Percentiles rank a stretch among this genome's conserved stretches.
Conservation (phyloP, 2,113 vertebrate species). For the Philantomba maxwellii region DNA sequence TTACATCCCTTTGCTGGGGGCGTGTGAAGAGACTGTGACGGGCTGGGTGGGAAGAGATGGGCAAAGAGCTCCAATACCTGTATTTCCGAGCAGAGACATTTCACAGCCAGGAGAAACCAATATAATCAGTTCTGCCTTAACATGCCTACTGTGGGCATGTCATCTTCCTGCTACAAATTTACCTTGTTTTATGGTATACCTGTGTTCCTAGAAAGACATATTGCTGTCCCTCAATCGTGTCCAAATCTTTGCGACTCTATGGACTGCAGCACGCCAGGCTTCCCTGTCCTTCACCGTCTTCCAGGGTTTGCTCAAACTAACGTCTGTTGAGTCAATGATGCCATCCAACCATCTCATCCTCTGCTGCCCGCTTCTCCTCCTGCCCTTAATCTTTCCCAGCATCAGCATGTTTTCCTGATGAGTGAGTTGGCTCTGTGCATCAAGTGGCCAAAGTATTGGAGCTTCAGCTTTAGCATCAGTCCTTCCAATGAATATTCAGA, state of each 20-base stretch:
- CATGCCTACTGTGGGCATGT: accelerated
- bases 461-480: neutral
- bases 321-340: neutral
- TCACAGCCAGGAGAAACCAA: neutral
- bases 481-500: neutral
- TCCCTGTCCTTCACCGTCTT: neutral
- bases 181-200: neutral
- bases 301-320: neutral
- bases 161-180: neutral
- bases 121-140: accelerated
- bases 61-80: neutral
- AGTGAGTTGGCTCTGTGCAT: neutral
- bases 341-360: neutral
- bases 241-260: neutral
- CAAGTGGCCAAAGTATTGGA: neutral
- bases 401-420: neutral
- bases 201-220: neutral
- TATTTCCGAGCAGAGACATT: neutral
- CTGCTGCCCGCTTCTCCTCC: neutral
- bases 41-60: neutral
- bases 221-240: neutral
- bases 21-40: neutral
- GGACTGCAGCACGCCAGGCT: neutral
- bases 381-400: neutral
- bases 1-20: no score